Conservation (phyloP, 2,113 vertebrate species). For the Pogonocichla stellata region DNA sequence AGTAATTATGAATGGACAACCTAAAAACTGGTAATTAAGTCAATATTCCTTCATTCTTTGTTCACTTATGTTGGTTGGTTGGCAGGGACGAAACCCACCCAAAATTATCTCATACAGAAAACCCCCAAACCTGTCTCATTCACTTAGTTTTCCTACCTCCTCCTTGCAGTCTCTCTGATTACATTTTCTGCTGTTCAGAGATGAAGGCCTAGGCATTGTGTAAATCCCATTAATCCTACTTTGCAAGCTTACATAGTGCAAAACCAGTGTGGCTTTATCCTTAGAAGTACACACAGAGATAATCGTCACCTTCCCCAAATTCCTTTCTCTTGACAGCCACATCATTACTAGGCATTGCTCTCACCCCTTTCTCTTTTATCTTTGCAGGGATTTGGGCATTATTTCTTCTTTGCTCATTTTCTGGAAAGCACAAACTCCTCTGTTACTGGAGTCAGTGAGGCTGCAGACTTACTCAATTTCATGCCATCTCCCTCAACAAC, state of each 20-base stretch:
- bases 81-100: too few species aligned
- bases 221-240: slow-evolving; percentile 1
- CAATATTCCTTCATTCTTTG: not conserved
- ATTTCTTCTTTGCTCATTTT: not conserved
- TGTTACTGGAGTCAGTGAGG: not conserved
- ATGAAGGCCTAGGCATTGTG: not conserved
- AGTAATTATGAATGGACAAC: not conserved
- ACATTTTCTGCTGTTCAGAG: not conserved
- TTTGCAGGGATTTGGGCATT: not conserved
- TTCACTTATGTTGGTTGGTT: not conserved
- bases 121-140: not conserved
- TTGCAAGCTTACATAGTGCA: not conserved
- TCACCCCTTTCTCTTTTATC: not conserved
- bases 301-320: not conserved
- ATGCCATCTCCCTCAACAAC: not conserved
- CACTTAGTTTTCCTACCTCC: not conserved
- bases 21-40: not conserved
- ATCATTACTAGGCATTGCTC: not conserved
- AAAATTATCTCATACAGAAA: not conserved
- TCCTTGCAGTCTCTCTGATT: not conserved
- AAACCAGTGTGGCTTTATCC: not conserved
- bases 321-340: not conserved
- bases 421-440: not conserved
- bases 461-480: not conserved
- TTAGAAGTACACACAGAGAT: not conserved